These are phyloP conservation scores for Drosophila ananassae DNA, from an alignment of 1,140 invertebrate genomes.

Conservation along the genomic window DNA sequence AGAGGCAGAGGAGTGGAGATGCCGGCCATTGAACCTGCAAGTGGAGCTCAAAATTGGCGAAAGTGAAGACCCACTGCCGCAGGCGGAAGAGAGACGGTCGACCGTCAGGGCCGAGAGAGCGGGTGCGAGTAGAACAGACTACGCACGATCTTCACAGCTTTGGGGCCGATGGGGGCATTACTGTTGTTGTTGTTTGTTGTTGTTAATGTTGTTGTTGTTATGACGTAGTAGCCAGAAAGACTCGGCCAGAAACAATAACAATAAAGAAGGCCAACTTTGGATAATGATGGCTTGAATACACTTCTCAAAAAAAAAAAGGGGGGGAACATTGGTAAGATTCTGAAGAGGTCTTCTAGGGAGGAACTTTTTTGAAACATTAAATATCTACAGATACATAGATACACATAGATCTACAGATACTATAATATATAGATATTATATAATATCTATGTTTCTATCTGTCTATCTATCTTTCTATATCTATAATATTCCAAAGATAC, in stretches of 20 bases:
- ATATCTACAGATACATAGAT: too few relatives aligned
- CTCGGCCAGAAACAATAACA: conserved; percentile 58
- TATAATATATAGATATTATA: too few relatives aligned
- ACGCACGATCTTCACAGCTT: conserved; percentile 37
- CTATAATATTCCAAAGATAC: too few relatives aligned
- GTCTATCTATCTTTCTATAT: too few relatives aligned
- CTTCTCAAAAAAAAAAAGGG: conserved; percentile 1
- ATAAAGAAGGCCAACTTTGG: neutral
- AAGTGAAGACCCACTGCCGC: conserved; percentile 81
- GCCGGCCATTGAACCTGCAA: conserved; percentile 74
- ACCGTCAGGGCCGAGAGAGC: conserved; percentile 2
- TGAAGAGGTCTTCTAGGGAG: too few relatives aligned
- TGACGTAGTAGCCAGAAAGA: conserved; percentile 70
- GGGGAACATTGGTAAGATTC: too few relatives aligned
- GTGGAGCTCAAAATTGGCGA: conserved; percentile 80
- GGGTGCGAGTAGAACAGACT: conserved; percentile 23
- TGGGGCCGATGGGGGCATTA: neutral
- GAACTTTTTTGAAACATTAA: too few relatives aligned
- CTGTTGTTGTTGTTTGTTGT: conserved; percentile 6
- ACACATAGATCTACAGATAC: too few relatives aligned
- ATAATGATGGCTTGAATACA: neutral
- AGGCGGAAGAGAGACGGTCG: conserved; percentile 46
- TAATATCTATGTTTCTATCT: too few relatives aligned
- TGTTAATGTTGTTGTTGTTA: conserved; percentile 24
- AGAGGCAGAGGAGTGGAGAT: conserved; percentile 7